Conservation (phyloP, 2,113 vertebrate genomes). For the Onychostruthus taczanowskii region DNA sequence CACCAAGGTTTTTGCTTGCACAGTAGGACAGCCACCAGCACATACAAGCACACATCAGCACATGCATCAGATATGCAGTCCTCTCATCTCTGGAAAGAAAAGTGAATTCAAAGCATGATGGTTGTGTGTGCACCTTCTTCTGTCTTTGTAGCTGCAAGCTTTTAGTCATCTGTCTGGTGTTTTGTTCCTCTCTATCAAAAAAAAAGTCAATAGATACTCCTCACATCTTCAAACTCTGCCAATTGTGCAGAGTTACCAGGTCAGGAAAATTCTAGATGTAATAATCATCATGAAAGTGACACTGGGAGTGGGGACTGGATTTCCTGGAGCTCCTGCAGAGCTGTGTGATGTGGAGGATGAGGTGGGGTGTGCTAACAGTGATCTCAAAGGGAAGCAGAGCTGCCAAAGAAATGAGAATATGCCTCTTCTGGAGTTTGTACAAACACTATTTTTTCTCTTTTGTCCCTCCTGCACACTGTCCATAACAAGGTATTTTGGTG, state of each 20-base stretch:
- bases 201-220: not conserved
- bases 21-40: not conserved
- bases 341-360: not conserved
- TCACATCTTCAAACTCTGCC: not conserved
- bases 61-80: not conserved
- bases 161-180: not conserved
- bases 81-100: not conserved
- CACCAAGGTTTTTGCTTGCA: not conserved
- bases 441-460: not conserved
- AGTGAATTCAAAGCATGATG: not conserved
- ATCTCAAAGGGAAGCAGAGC: not conserved
- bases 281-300: not conserved
- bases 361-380: not conserved
- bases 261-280: not conserved
- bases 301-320: accelerated
- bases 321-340: not conserved
- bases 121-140: not conserved
- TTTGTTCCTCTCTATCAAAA: not conserved
- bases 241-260: not conserved
- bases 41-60: not conserved
- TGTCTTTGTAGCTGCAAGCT: not conserved
- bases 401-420: not conserved
- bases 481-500: not conserved
- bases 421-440: not conserved
- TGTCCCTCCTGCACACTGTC: not conserved